phyloP scores from a whole-genome alignment of 2,113 vertebrate genomes.

The Rhynchopsitta pachyrhyncha region DNA sequence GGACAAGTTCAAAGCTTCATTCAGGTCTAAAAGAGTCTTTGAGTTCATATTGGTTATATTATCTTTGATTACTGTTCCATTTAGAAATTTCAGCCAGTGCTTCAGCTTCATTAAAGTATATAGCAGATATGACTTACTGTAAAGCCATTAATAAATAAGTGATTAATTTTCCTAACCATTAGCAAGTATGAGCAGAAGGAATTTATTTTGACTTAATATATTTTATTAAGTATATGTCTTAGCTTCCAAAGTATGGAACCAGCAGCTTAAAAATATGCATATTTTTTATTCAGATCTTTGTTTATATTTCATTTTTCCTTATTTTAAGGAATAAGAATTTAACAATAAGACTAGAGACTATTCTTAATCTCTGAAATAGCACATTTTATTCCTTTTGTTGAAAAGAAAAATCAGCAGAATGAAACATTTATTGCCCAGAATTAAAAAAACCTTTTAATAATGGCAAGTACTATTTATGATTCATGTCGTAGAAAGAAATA shows the following conservation, averaged over 20 bases:
- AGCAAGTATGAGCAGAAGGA: not conserved
- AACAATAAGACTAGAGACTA: not conserved
- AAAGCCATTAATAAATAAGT: not conserved
- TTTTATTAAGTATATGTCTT: not conserved
- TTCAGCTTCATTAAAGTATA: not conserved
- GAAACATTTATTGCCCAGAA: not conserved
- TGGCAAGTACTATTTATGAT: not conserved
- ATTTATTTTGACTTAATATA: not conserved
- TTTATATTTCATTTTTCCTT: not conserved
- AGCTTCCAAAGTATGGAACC: not conserved
- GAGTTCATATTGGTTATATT: not conserved
- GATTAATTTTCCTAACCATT: not conserved
- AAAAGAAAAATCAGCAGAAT: not conserved
- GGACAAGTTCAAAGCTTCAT: not conserved
- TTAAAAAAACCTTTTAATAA: not conserved
- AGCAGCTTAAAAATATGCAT: not conserved
- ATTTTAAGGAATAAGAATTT: not conserved
- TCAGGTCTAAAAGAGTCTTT: not conserved
- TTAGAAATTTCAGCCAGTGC: not conserved
- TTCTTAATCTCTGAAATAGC: slow-evolving; percentile 37
- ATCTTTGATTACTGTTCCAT: not conserved
- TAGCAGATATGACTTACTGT: not conserved
- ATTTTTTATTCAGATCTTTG: not conserved
- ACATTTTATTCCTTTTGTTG: slow-evolving; percentile 1
- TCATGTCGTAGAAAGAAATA: not conserved